Evolutionary conservation across 2,797 vertebrate species (phyloP).

Genomic region (Melanotaenia nigrans): DNA sequence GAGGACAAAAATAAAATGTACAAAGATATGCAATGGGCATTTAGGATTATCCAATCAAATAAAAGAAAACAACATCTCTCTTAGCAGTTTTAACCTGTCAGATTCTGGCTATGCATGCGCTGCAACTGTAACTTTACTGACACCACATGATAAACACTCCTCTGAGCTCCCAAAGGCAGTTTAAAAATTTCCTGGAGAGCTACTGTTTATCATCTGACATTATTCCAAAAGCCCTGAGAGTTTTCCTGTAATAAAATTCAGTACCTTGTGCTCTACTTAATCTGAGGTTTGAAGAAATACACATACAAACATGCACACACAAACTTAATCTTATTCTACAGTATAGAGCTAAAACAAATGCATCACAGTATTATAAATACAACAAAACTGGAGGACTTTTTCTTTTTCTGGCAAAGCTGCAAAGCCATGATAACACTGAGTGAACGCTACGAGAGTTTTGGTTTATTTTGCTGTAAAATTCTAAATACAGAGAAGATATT

Average conservation of each 20-base stretch:
- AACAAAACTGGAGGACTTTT: slow-evolving; percentile 18
- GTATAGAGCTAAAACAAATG: slow-evolving; percentile 52
- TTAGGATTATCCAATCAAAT: slow-evolving; percentile 29
- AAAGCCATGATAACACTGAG: slow-evolving; percentile 42
- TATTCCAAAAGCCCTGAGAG: slow-evolving; percentile 55
- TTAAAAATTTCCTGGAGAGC: slow-evolving; percentile 43
- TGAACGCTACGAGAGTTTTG: slow-evolving; percentile 6
- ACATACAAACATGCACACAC: slow-evolving; percentile 1
- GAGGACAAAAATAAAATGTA: slow-evolving; percentile 40
- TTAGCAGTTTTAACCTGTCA: slow-evolving; percentile 7
- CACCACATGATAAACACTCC: slow-evolving; percentile 45
- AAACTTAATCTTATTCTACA: slow-evolving; percentile 14
- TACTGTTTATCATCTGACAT: slow-evolving; percentile 31
- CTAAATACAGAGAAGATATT: slow-evolving; percentile 13
- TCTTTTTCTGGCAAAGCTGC: slow-evolving; percentile 31
- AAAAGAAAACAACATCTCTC: slow-evolving; percentile 29
- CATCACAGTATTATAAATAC: slow-evolving; percentile 58
- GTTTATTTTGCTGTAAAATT: slow-evolving; percentile 13
- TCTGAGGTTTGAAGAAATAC: slow-evolving; percentile 31
- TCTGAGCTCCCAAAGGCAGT: slow-evolving; percentile 43
- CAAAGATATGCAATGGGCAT: slow-evolving; percentile 39
- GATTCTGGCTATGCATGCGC: slow-evolving; percentile 21
- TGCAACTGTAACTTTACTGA: slow-evolving; percentile 42
- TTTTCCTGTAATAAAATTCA: slow-evolving; percentile 36
- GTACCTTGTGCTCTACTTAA: slow-evolving; percentile 37